These are phyloP conservation scores for Neosalanx taihuensis DNA, from an alignment of 2,797 vertebrate species.

Conservation along the genomic window DNA sequence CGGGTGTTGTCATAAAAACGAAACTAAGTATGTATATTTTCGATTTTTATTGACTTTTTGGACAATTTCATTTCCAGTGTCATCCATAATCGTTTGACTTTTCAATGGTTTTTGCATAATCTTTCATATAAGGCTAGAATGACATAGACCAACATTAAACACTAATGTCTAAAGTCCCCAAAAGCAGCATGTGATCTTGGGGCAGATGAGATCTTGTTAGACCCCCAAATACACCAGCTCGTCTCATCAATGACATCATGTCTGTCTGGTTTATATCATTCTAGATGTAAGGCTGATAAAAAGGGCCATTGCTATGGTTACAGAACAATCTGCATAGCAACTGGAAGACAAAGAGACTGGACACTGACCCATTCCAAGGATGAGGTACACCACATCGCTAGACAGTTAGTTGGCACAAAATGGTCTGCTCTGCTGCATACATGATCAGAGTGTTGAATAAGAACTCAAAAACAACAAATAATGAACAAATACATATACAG, in stretches of 20 bases:
- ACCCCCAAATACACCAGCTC: constrained; percentile 33
- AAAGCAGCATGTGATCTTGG: constrained; percentile 24
- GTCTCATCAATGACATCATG: constrained; percentile 45
- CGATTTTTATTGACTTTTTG: constrained; percentile 81
- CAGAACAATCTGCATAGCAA: constrained; percentile 75
- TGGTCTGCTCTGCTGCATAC: constrained; percentile 58
- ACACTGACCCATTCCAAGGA: constrained; percentile 75
- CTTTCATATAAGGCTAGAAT: constrained; percentile 74
- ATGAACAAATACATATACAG: constrained; percentile 48
- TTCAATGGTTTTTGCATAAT: constrained; percentile 82
- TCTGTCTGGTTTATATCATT: constrained; percentile 70
- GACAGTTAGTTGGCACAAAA: constrained; percentile 73
- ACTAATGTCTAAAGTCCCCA: constrained; percentile 48
- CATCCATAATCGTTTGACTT: constrained; percentile 86
- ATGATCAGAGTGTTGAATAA: constrained; percentile 38
- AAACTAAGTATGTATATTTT: constrained; percentile 51
- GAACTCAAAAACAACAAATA: constrained; percentile 38
- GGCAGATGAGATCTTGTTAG: constrained; percentile 25
- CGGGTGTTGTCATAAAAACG: neutral
- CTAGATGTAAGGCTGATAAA: constrained; percentile 91
- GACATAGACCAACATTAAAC: constrained; percentile 63
- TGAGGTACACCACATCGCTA: constrained; percentile 66
- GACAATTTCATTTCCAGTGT: constrained; percentile 94
- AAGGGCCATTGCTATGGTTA: constrained; percentile 87
- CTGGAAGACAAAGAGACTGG: constrained; percentile 85